A percentile compares a stretch with the other conserved stretches of the same genome.
phyloP scores from a whole-genome alignment of 2,888 invertebrate genomes.

The Phyto melanocephala region DNA sequence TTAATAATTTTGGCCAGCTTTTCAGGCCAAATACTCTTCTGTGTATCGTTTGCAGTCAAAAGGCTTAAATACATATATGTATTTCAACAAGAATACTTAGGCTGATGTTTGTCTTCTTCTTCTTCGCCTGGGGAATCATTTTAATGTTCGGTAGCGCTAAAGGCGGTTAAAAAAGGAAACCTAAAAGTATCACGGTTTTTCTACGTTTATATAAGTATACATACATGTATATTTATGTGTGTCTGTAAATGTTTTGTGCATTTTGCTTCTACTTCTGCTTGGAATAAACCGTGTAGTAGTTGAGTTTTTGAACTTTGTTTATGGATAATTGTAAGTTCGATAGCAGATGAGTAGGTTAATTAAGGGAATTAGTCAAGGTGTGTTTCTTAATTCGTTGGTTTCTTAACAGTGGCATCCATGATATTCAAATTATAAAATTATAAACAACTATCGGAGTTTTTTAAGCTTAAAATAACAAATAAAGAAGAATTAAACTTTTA shows the following conservation, averaged over 20 bases:
- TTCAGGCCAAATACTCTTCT: no score
- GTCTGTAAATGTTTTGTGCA: background rate
- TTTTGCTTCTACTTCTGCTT: constrained; percentile 1
- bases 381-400: no score
- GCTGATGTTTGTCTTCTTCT: constrained; percentile 35
- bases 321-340: background rate
- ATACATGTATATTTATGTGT: background rate
- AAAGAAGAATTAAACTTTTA: no score
- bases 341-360: constrained; percentile 5
- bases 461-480: no score
- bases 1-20: no score
- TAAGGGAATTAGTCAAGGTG: no score
- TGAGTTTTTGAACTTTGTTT: constrained; percentile 31
- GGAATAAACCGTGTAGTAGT: background rate
- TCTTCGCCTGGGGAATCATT: constrained; percentile 46
- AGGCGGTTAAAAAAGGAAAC: constrained; percentile 44
- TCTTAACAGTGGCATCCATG: no score
- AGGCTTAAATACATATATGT: constrained; percentile 53
- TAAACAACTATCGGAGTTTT: no score
- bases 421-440: no score
- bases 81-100: constrained; percentile 58
- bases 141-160: constrained; percentile 55
- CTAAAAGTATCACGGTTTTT: constrained; percentile 50
- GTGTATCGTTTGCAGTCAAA: no score
- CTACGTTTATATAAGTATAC: background rate